These are phyloP conservation scores for Daubentonia madagascariensis DNA, from an alignment of 2,113 vertebrate genomes.

Conservation along the genomic window DNA sequence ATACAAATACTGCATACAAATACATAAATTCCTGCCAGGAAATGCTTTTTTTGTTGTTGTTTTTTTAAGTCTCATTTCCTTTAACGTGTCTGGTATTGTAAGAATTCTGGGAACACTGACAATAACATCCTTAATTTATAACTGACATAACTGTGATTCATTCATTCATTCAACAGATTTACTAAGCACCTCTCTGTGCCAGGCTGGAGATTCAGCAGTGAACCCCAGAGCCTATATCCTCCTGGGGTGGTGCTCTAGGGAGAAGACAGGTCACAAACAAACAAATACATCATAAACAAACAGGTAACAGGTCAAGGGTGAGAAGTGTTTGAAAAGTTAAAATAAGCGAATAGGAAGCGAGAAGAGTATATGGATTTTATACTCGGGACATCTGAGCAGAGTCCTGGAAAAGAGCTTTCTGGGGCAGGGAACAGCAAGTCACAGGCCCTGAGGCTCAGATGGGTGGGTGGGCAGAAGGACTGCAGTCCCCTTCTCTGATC, in stretches of 20 bases:
- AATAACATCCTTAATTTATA: constrained; percentile 40
- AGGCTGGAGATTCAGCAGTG: neutral
- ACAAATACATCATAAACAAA: neutral
- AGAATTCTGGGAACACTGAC: constrained; percentile 53
- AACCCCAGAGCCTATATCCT: neutral
- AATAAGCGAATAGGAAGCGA: neutral
- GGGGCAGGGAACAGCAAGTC: neutral
- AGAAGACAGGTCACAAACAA: neutral
- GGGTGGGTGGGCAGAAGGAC: neutral
- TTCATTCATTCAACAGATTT: neutral
- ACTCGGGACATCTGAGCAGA: neutral
- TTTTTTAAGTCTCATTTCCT: constrained; percentile 2
- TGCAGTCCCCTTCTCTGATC: no score
- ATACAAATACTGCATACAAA: constrained; percentile 6
- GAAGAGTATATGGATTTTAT: neutral
- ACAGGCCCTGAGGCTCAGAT: neutral
- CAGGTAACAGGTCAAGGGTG: neutral
- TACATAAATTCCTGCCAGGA: constrained; percentile 48
- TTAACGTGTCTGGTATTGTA: constrained; percentile 26
- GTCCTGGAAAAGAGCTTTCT: neutral
- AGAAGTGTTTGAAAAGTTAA: neutral
- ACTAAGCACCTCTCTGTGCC: neutral
- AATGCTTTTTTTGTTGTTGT: constrained; percentile 1
- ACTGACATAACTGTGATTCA: neutral
- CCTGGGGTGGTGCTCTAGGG: neutral